phyloP scores from a whole-genome alignment of 1,140 invertebrate genomes.

The Macrotrachela quadricornifera region DNA sequence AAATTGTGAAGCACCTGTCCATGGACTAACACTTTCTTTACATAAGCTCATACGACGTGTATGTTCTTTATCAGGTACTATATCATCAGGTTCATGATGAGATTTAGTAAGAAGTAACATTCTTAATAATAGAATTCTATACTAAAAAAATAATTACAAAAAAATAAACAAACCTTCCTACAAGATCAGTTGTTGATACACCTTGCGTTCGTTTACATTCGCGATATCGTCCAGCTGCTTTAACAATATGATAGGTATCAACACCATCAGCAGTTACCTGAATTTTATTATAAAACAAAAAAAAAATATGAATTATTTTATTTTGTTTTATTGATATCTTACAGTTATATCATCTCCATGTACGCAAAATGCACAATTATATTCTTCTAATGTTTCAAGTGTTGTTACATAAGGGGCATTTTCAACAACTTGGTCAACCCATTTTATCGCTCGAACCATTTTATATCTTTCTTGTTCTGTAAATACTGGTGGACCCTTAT shows the following conservation, averaged over 20 bases:
- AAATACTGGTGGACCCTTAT: constrained; percentile 96
- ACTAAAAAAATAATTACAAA: no score
- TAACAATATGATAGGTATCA: constrained; percentile 68
- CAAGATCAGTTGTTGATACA: constrained; percentile 87
- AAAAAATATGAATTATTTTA: no score
- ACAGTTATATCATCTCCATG: constrained; percentile 53
- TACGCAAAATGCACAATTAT: constrained; percentile 94
- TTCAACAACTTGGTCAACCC: constrained; percentile 95
- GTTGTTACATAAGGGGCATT: constrained; percentile 92
- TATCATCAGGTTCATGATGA: constrained; percentile 48
- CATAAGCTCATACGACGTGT: constrained; percentile 14
- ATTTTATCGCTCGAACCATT: constrained; percentile 98
- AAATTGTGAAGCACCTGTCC: constrained; percentile 91
- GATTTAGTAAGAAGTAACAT: constrained; percentile 77
- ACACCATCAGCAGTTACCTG: constrained; percentile 82
- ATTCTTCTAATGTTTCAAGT: constrained; percentile 79
- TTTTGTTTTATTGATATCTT: no score
- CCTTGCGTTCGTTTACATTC: constrained; percentile 56
- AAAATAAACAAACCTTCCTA: constrained; percentile 36
- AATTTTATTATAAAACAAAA: constrained; percentile 58
- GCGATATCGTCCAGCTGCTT: constrained; percentile 36
- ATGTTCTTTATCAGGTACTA: constrained; percentile 14
- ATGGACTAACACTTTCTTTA: constrained; percentile 57
- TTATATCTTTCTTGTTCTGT: constrained; percentile 88
- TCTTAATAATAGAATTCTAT: constrained; percentile 18